Evolutionary conservation across 1,140 invertebrate species (phyloP), one percentile per base, ranked within the genome.

Genomic region (Bombus soroeensis): DNA sequence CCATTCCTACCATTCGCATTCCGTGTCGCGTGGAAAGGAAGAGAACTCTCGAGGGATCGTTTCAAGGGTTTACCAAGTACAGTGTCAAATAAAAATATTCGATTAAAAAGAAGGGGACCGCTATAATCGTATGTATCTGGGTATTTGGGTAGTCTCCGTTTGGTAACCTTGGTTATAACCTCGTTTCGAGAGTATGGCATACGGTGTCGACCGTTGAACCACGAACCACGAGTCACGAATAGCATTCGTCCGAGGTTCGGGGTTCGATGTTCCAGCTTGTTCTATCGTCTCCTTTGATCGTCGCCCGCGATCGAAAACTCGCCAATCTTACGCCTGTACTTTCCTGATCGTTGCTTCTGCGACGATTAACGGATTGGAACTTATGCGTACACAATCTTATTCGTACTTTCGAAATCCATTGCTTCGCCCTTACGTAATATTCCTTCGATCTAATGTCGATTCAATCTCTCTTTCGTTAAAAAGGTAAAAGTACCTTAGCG

Each of bases 101-200:
- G 47, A 78, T 22, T 75, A 68, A 86, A 59, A n/a, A 66, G 81
- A 88, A 88, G 57, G 12, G 39, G 81, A 77, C n/a, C 79, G 77
- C 32, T 74, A 87, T 94, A 94, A 94, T 94, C 85, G 74, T 94
- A 94, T 94, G 93, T 94, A 94, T 94, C 89, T 94, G 90, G 93
- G 93, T 94, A 93, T 93, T 94, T 92, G 86, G 91, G 88, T 87
- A 88, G 93, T 86, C 89, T 91, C 87, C 89, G 87, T 91, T 92
- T 90, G 85, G 79, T 94, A 94, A 95, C 94, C 94, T 95, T 95
- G 94, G 90, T 85, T 85, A 85, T 80, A 85, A 85, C 83, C 93
- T 83, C 93, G 72, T 93, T 95, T 94, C 89, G 68, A 85, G 76
- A 84, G 89, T 89, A 81, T 82, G 85, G 80, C 81, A 87, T 32